Conservation (phyloP, 2,797 vertebrate genomes). For the Leptoclinus maculatus region DNA sequence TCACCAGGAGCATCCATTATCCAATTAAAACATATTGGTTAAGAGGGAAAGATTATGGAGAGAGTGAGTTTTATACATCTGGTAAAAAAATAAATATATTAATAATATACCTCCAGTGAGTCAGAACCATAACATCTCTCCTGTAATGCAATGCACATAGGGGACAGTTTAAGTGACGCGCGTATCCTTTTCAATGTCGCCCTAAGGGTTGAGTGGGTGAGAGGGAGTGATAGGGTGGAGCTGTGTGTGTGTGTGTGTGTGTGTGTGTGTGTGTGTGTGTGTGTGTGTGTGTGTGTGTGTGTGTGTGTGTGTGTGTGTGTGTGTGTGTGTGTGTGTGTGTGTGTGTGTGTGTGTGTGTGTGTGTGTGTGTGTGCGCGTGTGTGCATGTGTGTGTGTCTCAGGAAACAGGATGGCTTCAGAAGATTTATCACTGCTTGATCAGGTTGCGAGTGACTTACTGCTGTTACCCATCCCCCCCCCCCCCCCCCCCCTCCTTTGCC, state of each 20-base stretch:
- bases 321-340: slow-evolving; percentile 44
- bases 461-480: slow-evolving; percentile 82
- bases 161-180: slow-evolving; percentile 74
- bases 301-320: slow-evolving; percentile 32
- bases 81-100: slow-evolving; percentile 9
- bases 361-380: slow-evolving; percentile 31
- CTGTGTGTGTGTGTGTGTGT: slow-evolving; percentile 38
- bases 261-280: slow-evolving; percentile 46
- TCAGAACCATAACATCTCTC: slow-evolving; percentile 59
- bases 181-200: slow-evolving; percentile 76
- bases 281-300: slow-evolving; percentile 32
- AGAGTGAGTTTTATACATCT: slow-evolving; percentile 28
- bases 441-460: slow-evolving; percentile 92
- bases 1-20: slow-evolving; percentile 7
- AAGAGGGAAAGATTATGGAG: slow-evolving; percentile 3
- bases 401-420: slow-evolving; percentile 77
- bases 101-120: slow-evolving; percentile 32
- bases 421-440: slow-evolving; percentile 87
- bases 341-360: slow-evolving; percentile 39
- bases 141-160: slow-evolving; percentile 65
- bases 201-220: slow-evolving; percentile 69
- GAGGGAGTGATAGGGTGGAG: slow-evolving; percentile 61
- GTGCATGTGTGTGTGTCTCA: slow-evolving; percentile 59
- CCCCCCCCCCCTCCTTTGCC: slow-evolving; percentile 70
- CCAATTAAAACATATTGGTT: slow-evolving; percentile 46